Percentiles rank a stretch among this genome's conserved stretches.
These are phyloP conservation scores for Himalopsyche japonica DNA, from an alignment of 2,888 invertebrate species.

Conservation along the genomic window DNA sequence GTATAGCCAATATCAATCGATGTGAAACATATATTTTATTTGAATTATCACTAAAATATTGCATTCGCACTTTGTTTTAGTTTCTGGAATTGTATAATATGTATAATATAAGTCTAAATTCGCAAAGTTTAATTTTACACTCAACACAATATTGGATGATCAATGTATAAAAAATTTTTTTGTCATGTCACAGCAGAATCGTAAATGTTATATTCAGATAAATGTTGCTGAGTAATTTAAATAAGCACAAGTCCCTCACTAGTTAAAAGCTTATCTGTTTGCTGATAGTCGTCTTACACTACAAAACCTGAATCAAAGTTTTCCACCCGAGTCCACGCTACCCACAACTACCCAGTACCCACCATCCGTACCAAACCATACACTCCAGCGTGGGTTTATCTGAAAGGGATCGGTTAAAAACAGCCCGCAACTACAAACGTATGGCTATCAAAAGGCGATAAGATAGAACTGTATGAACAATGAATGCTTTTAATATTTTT, in stretches of 20 bases:
- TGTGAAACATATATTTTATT: no score
- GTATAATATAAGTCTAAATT: no score
- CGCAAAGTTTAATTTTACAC: no score
- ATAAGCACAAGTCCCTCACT: neutral
- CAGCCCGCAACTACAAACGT: neutral
- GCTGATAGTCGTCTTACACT: neutral
- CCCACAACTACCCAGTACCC: neutral
- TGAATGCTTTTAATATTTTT: neutral
- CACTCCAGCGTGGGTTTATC: neutral
- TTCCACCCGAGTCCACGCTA: neutral
- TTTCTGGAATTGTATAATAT: no score
- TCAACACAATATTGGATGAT: no score
- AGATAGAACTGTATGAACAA: neutral
- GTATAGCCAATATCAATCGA: no score
- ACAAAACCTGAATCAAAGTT: neutral
- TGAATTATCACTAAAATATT: no score
- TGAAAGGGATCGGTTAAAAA: neutral
- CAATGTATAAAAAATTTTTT: no score
- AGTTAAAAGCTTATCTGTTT: neutral
- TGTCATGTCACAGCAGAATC: no score
- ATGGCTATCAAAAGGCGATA: neutral
- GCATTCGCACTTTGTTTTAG: no score
- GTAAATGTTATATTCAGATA: no score
- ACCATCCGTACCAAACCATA: neutral
- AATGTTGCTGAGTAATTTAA: no score